Base-by-base conservation (phyloP, 2,888 invertebrate genomes). In the Sinohyriopsis cumingii region DNA sequence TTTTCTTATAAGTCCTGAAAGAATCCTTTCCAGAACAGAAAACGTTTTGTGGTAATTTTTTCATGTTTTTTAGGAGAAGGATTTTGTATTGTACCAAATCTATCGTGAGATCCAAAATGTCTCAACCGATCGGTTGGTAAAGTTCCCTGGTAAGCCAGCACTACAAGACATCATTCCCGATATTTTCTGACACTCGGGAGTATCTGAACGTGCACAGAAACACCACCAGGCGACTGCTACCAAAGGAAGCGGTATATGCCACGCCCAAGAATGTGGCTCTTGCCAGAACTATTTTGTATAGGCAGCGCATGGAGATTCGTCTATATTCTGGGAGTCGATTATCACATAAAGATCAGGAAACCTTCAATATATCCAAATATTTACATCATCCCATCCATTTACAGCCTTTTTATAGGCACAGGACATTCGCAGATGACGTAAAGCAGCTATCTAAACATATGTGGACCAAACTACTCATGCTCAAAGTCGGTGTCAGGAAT, bases 101-200 rank as follows among this genome's bases (percentile, higher is more conserved):
- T 45, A 12, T 45, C 15, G 45, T 15, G 45, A 45, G 15, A 45
- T 25, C 22, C 68, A 69, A 25, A 33, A 77, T 77, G 71, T 53
- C 68, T 20, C 76, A 75, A 68, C 82, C 82, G 19, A 80, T 82
- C 20, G 80, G 80, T n/a, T 82, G 82, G 82, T 69, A 76, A 55
- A 73, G 75, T 59, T 72, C 73, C 65, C 78, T 76, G 59, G 64
- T 74, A 65, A 78, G 76, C 63, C 63, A 79, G 56, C 79, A 79
- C 68, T 82, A 76, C 68, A 80, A 77, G 63, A 67, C 80, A 0
- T 80, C 80, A 1, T 70, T 79, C 55, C 81, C 81, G 7, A 63
- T 60, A 15, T 65, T 75, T 28, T 68, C 72, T 12, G 81, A 80
- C 55, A 72, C 74, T 0, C 78, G 81, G 1, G 80, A 78, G 79